Evolutionary conservation across 2,797 vertebrate genomes (phyloP), one percentile per base, ranked within the genome.

Genomic region (Menidia menidia): DNA sequence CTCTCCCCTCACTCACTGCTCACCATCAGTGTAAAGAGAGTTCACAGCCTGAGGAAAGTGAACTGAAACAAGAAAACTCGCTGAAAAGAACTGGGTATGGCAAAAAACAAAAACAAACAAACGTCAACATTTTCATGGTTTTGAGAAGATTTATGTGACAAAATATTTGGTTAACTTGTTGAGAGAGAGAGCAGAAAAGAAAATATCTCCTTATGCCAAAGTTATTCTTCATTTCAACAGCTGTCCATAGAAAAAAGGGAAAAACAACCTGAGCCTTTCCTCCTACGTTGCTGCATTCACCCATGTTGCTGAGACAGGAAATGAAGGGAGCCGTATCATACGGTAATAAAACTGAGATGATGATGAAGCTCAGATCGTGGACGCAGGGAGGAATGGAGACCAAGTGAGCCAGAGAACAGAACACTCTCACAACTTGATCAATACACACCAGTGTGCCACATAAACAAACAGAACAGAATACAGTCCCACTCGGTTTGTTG

Each of bases 311-410:
- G 44, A 62, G 68, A 83, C 90, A 90, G 92, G 91, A 92, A 91
- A 92, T 92, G 87, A 92, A 91, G 76, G 66, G 39, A 73, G 78
- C 73, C 75, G 0, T 92, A 91, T 92, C 91, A 58, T 62, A 25
- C 57, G 64, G 88, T 80, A 88, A 93, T 91, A 91, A 92, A 83
- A 39, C 41, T 9, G 45, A 56, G 73, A 54, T 80, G 82, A 80
- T 78, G 82, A 86, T 78, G 86, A 88, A 81, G 72, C 79, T 80
- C 74, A 79, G 81, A 64, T 56, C 33, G 25, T 48, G 71, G 77
- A 83, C 43, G 58, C 62, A 75, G 43, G 50, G 48, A 76, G 80
- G 60, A 75, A 82, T 86, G 80, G 74, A 87, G 75, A 86, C 78
- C 80, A 78, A 81, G 31, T 81, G 81, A 87, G 72, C 84, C 82